phyloP scores from a whole-genome alignment of 2,888 invertebrate species.

The Mythimna loreyi region DNA sequence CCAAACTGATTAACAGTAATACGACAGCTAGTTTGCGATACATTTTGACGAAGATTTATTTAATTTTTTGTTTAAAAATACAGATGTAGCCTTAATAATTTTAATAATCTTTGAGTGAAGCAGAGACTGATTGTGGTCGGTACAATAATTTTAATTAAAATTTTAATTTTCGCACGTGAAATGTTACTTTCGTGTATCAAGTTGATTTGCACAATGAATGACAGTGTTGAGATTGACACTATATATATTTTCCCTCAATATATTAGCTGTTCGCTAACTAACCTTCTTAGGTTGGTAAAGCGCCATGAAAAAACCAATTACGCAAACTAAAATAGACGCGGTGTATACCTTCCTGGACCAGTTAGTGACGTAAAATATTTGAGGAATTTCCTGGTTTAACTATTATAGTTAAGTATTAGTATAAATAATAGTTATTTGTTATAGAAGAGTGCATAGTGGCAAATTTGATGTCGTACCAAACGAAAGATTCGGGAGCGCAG shows the following conservation, averaged over 20 bases:
- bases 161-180: too few species aligned
- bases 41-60: neutral
- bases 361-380: neutral
- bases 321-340: neutral
- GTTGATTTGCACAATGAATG: neutral
- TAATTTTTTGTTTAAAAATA: too few species aligned
- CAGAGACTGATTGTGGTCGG: too few species aligned
- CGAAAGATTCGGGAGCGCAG: too few species aligned
- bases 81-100: too few species aligned
- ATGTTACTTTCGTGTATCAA: neutral
- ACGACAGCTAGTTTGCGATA: conserved; percentile 1
- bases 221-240: neutral
- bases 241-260: neutral
- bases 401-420: too few species aligned
- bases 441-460: too few species aligned
- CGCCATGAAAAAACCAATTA: neutral
- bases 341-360: too few species aligned
- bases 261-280: neutral
- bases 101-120: too few species aligned
- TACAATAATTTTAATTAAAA: too few species aligned
- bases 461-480: too few species aligned
- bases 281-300: neutral
- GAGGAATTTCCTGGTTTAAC: neutral
- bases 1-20: conserved; percentile 4
- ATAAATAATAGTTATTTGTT: too few species aligned